A percentile compares a stretch with the other conserved stretches of the same genome.
Conservation (phyloP, 1,140 invertebrate genomes). For the Matsumurasca onukii region DNA sequence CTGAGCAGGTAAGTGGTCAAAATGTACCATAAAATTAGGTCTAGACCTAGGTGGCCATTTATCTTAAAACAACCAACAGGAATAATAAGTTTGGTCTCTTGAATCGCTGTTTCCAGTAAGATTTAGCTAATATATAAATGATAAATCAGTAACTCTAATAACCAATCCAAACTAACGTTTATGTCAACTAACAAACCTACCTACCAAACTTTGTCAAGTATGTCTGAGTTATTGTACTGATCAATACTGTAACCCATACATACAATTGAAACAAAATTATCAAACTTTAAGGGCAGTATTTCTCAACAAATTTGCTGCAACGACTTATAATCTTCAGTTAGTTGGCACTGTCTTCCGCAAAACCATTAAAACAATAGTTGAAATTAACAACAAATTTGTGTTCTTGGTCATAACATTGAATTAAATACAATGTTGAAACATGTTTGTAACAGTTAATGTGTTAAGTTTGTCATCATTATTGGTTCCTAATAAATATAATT, state of each 20-base stretch:
- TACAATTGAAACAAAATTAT: too few species aligned
- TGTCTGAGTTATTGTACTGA: too few species aligned
- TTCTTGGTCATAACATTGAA: not conserved
- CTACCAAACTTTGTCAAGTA: too few species aligned
- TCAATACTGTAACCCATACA: too few species aligned
- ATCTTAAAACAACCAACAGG: not conserved
- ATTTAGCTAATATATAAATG: not conserved
- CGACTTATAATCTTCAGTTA: too few species aligned
- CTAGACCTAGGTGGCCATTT: not conserved
- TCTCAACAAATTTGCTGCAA: not conserved
- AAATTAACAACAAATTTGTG: not conserved
- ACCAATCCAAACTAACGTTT: too few species aligned
- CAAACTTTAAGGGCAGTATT: too few species aligned
- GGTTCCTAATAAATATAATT: not conserved
- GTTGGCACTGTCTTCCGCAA: too few species aligned
- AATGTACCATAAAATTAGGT: not conserved
- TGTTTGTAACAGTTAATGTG: too few species aligned
- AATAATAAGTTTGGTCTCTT: not conserved
- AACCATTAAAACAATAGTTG: too few species aligned
- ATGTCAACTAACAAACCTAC: too few species aligned
- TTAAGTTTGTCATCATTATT: not conserved
- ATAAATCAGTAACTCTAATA: conserved; percentile 1
- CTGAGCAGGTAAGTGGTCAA: not conserved
- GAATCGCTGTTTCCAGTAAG: not conserved
- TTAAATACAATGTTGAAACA: not conserved